Percentiles rank a stretch among this genome's conserved stretches.
Evolutionary conservation across 2,888 invertebrate genomes (phyloP).

Genomic region (Ectropis crepuscularia): DNA sequence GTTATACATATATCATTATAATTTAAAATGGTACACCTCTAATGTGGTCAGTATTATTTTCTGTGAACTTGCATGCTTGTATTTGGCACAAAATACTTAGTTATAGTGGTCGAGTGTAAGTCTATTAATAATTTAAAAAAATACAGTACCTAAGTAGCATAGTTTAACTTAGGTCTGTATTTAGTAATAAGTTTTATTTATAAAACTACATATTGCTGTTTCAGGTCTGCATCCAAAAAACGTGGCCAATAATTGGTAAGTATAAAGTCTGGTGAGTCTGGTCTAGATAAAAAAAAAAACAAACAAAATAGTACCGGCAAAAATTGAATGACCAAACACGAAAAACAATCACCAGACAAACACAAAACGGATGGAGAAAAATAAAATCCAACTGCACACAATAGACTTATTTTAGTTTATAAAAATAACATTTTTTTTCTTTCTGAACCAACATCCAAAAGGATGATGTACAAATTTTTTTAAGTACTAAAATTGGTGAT

Average conservation of each 20-base stretch:
- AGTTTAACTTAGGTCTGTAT: too few relatives aligned
- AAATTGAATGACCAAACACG: constrained; percentile 42
- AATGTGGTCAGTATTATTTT: background rate
- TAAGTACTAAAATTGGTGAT: constrained; percentile 21
- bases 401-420: constrained; percentile 37
- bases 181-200: background rate
- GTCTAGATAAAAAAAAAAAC: constrained; percentile 32
- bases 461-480: constrained; percentile 26
- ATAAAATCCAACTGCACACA: constrained; percentile 43
- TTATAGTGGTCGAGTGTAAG: too few relatives aligned
- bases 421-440: constrained; percentile 49
- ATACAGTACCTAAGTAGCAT: too few relatives aligned
- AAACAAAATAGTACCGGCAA: constrained; percentile 27
- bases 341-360: constrained; percentile 40
- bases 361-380: constrained; percentile 36
- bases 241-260: constrained; percentile 54
- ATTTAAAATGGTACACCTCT: background rate
- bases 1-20: too few relatives aligned
- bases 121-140: too few relatives aligned
- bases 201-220: constrained; percentile 10
- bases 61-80: too few relatives aligned
- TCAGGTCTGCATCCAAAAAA: constrained; percentile 46
- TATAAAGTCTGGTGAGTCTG: constrained; percentile 52
- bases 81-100: too few relatives aligned
- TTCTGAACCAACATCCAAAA: constrained; percentile 54